A percentile compares a stretch with the other conserved stretches of the same genome.
These are phyloP conservation scores for Steinernema scapterisci DNA, from an alignment of 2,888 invertebrate genomes.

Conservation along the genomic window DNA sequence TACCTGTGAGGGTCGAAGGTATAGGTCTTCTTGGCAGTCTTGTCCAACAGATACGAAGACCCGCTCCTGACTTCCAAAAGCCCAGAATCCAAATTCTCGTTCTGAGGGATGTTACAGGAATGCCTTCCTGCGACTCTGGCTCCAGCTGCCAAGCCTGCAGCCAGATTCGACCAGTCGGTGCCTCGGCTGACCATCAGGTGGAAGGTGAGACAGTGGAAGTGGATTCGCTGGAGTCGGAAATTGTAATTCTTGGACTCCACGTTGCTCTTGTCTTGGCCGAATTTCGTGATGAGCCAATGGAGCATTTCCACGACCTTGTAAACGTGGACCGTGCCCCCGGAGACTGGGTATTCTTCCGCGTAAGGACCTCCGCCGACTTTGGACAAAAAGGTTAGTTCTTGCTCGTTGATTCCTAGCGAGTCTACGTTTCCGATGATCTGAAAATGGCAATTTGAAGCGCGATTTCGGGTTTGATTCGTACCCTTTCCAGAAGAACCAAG, in stretches of 20 bases:
- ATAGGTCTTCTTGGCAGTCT: conserved; percentile 59
- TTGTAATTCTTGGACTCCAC: conserved; percentile 55
- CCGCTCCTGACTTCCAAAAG: conserved; percentile 69
- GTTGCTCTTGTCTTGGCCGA: conserved; percentile 67
- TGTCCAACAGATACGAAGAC: conserved; percentile 66
- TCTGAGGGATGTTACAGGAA: conserved; percentile 67
- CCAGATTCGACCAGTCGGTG: conserved; percentile 69
- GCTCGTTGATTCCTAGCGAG: conserved; percentile 71
- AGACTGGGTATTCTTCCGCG: conserved; percentile 60
- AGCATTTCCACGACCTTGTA: conserved; percentile 70
- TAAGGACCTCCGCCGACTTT: conserved; percentile 69
- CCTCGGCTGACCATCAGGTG: conserved; percentile 69
- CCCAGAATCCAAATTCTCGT: conserved; percentile 56
- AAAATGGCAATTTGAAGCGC: no score
- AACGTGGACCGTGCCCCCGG: conserved; percentile 68
- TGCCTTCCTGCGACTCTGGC: conserved; percentile 69
- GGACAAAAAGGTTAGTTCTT: conserved; percentile 69
- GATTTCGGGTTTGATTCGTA: no score
- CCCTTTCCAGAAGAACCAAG: conserved; percentile 67
- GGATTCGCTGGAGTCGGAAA: conserved; percentile 69
- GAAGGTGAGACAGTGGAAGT: conserved; percentile 71
- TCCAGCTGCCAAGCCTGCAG: conserved; percentile 70
- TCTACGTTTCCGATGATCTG: conserved; percentile 68
- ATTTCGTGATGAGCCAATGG: conserved; percentile 69
- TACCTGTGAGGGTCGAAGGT: conserved; percentile 65